Evolutionary conservation across 2,797 vertebrate species (phyloP).

Genomic region (Furcifer pardalis): DNA sequence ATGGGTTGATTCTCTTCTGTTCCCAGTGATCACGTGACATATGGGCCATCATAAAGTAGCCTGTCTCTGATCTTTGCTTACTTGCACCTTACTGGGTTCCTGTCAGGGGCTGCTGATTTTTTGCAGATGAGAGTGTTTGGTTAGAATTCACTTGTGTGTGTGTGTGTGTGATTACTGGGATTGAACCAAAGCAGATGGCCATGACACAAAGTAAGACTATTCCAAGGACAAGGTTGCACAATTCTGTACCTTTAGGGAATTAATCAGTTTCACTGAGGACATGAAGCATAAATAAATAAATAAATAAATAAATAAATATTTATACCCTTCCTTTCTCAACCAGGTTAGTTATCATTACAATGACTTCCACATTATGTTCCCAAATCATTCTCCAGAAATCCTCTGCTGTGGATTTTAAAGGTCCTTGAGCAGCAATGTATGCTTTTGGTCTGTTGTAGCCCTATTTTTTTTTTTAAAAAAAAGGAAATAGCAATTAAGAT

Average conservation of each 20-base stretch:
- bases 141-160: too few species aligned
- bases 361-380: conserved; percentile 92
- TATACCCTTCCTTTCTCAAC: conserved; percentile 95
- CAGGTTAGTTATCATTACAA: conserved; percentile 98
- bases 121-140: too few species aligned
- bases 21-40: too few species aligned
- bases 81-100: too few species aligned
- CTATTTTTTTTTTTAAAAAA: conserved; percentile 74
- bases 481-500: conserved; percentile 47
- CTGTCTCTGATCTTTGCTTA: too few species aligned
- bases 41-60: too few species aligned
- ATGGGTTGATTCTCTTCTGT: too few species aligned
- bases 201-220: neutral
- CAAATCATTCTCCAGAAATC: conserved; percentile 99
- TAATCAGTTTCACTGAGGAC: neutral
- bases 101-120: too few species aligned
- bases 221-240: neutral
- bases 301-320: conserved; percentile 20
- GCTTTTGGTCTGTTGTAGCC: conserved; percentile 88
- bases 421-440: conserved; percentile 96
- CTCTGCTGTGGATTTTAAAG: conserved; percentile 89
- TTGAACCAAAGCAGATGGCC: too few species aligned
- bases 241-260: neutral
- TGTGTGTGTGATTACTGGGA: too few species aligned
- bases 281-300: neutral